phyloP scores from a whole-genome alignment of 1,140 invertebrate genomes.

The Penaeus chinensis region DNA sequence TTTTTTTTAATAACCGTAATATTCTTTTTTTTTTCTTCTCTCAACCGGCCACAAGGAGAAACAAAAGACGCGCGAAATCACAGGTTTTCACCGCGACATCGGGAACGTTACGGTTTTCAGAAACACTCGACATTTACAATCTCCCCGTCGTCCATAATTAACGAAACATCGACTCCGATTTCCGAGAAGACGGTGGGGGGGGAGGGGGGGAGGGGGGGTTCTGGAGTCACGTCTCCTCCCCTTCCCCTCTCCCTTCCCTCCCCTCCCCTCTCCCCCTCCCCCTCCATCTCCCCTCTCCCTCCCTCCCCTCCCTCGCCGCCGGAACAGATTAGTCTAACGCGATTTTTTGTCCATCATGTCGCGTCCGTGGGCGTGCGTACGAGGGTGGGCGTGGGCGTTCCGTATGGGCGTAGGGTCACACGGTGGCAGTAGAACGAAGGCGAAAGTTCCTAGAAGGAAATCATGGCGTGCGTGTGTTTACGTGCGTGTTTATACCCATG shows the following conservation, averaged over 20 bases:
- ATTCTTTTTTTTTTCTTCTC: no score
- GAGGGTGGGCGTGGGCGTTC: neutral
- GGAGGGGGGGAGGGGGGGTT: neutral
- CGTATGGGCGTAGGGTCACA: neutral
- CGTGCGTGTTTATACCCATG: neutral
- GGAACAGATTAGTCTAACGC: neutral
- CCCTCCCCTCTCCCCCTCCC: neutral
- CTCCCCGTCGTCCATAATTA: no score
- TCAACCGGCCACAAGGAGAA: no score
- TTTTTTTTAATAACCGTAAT: no score
- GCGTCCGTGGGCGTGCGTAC: constrained; percentile 7
- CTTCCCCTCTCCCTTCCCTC: neutral
- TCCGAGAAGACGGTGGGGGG: neutral
- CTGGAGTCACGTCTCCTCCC: neutral
- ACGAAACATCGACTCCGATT: no score
- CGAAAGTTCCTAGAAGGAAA: neutral
- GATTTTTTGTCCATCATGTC: neutral
- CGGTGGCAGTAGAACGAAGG: neutral
- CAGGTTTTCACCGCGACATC: no score
- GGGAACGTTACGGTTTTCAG: no score
- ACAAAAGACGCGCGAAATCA: no score
- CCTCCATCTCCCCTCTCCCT: neutral
- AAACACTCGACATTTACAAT: no score
- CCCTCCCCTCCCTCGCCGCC: neutral
- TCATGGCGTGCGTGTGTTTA: neutral